A percentile compares a stretch with the other conserved stretches of the same genome.
These are phyloP conservation scores for Sesamia nonagrioides DNA, from an alignment of 1,140 invertebrate genomes.

Conservation along the genomic window DNA sequence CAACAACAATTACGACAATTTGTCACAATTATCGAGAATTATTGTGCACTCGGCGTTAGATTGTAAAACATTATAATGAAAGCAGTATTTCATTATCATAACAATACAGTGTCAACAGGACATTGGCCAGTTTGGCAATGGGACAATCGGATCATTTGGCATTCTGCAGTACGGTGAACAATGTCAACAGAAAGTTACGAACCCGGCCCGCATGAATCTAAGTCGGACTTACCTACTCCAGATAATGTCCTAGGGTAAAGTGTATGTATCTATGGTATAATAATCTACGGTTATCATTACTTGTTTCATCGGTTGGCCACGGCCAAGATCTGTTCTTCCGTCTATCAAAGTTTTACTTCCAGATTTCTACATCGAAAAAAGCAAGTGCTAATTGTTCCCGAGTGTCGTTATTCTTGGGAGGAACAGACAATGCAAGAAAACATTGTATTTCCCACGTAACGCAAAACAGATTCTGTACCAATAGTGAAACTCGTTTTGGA, in stretches of 20 bases:
- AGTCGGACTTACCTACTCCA: background rate
- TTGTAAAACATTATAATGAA: constrained; percentile 13
- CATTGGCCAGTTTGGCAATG: constrained; percentile 55
- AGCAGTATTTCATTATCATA: constrained; percentile 50
- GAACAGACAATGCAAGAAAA: constrained; percentile 49
- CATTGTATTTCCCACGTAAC: constrained; percentile 51
- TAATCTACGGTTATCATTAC: background rate
- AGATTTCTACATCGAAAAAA: constrained; percentile 40
- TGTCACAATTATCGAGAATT: constrained; percentile 54
- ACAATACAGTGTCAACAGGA: constrained; percentile 49
- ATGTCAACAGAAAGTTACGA: constrained; percentile 22
- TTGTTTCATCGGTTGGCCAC: constrained; percentile 16
- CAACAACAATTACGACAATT: constrained; percentile 47
- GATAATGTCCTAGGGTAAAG: too few relatives aligned
- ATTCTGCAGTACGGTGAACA: constrained; percentile 31
- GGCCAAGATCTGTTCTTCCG: background rate
- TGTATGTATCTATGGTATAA: too few relatives aligned
- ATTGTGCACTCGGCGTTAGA: constrained; percentile 29
- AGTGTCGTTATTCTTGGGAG: constrained; percentile 35
- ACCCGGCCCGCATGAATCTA: background rate
- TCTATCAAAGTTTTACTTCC: background rate
- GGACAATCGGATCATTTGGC: constrained; percentile 49
- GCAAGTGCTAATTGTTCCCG: constrained; percentile 25
- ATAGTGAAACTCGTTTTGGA: constrained; percentile 57
- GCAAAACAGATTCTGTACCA: constrained; percentile 39